Conservation (phyloP, 2,888 invertebrate species). For the Saturnia pavonia region DNA sequence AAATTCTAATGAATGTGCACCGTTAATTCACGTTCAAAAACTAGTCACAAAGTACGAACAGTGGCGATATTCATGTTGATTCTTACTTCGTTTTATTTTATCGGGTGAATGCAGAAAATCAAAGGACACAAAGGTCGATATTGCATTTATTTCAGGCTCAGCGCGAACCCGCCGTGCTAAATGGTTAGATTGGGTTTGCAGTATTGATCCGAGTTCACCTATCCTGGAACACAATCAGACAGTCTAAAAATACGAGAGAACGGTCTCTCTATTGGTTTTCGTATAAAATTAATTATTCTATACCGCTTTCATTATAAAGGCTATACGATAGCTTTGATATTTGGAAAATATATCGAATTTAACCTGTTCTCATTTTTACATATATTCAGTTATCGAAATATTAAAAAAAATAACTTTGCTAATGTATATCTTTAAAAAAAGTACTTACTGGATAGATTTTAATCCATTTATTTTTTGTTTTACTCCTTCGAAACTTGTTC, state of each 20-base stretch:
- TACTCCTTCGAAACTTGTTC: too few species aligned
- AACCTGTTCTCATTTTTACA: not conserved
- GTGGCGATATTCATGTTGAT: not conserved
- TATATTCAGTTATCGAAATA: not conserved
- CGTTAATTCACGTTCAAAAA: not conserved
- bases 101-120: not conserved
- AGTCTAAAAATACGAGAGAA: constrained; percentile 15
- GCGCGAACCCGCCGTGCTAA: constrained; percentile 27
- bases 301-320: not conserved
- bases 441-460: too few species aligned
- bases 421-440: too few species aligned
- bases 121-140: constrained; percentile 18
- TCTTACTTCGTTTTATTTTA: constrained; percentile 4
- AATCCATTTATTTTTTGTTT: too few species aligned
- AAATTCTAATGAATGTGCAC: not conserved
- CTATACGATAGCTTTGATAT: not conserved
- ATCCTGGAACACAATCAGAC: constrained; percentile 12
- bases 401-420: too few species aligned
- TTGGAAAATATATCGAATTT: not conserved
- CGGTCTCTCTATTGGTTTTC: not conserved
- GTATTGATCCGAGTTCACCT: constrained; percentile 32
- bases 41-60: not conserved
- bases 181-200: constrained; percentile 34
- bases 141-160: constrained; percentile 27
- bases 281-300: not conserved